Percentiles rank a stretch among this genome's conserved stretches.
These are phyloP conservation scores for Myripristis murdjan DNA, from an alignment of 2,797 vertebrate species.

Conservation along the genomic window DNA sequence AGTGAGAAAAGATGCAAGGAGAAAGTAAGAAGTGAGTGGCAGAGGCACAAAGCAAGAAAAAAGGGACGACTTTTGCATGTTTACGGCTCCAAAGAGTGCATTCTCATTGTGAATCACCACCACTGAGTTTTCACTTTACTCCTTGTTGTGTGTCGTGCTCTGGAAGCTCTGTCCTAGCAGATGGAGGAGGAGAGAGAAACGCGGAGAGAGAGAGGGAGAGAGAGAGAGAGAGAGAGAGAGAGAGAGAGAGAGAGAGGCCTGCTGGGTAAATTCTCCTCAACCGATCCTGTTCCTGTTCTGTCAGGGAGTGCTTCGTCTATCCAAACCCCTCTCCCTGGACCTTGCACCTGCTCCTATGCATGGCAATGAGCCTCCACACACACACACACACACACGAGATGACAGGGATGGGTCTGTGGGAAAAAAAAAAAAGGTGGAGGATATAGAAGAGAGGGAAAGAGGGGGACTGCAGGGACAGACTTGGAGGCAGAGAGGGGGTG, in stretches of 20 bases:
- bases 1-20: too few relatives aligned
- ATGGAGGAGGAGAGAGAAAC: too few relatives aligned
- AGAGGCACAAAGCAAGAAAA: constrained; percentile 1
- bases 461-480: not conserved
- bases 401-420: constrained; percentile 59
- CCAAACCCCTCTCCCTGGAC: constrained; percentile 73
- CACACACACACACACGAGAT: constrained; percentile 17
- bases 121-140: constrained; percentile 44
- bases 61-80: not conserved
- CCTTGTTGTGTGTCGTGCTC: constrained; percentile 56
- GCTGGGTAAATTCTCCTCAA: constrained; percentile 85
- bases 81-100: not conserved
- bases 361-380: constrained; percentile 70
- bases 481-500: too few relatives aligned
- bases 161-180: constrained; percentile 69
- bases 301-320: constrained; percentile 70
- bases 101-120: constrained; percentile 45
- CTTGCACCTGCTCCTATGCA: constrained; percentile 73
- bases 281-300: constrained; percentile 80
- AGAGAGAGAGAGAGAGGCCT: constrained; percentile 49
- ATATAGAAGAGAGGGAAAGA: constrained; percentile 29
- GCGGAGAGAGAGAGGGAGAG: constrained; percentile 45
- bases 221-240: not conserved
- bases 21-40: too few relatives aligned
- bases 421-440: constrained; percentile 37